A percentile compares a stretch with the other conserved stretches of the same genome.
Conservation (phyloP, 2,888 invertebrate species). For the Zootermopsis nevadensis region DNA sequence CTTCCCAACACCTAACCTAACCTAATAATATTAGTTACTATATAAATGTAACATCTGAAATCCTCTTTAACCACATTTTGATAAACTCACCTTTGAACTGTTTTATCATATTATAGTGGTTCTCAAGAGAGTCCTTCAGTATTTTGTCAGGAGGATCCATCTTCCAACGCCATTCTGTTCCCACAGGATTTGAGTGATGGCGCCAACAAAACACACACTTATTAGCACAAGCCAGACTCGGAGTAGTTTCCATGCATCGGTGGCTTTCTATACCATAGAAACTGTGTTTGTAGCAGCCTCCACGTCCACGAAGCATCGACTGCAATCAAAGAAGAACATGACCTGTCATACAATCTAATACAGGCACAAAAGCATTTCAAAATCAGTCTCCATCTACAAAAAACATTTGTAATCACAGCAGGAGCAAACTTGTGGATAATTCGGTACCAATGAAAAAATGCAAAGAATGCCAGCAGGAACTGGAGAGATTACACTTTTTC, state of each 20-base stretch:
- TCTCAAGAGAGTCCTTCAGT: constrained; percentile 65
- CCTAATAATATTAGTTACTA: too few relatives aligned
- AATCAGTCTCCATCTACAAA: too few relatives aligned
- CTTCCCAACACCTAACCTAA: too few relatives aligned
- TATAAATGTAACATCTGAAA: too few relatives aligned
- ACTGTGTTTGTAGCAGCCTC: constrained; percentile 71
- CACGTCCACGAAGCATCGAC: constrained; percentile 64
- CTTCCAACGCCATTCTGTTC: constrained; percentile 72
- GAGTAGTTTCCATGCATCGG: constrained; percentile 71
- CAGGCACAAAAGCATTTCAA: too few relatives aligned
- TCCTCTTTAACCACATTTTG: too few relatives aligned
- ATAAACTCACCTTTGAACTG: constrained; percentile 60
- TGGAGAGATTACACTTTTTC: too few relatives aligned
- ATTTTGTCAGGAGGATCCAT: constrained; percentile 67
- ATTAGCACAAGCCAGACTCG: constrained; percentile 70
- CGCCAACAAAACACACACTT: constrained; percentile 73
- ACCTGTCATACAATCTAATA: not conserved
- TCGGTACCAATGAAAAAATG: too few relatives aligned
- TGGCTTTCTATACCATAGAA: constrained; percentile 72
- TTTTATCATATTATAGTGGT: constrained; percentile 67
- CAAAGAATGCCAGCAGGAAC: too few relatives aligned
- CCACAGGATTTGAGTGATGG: constrained; percentile 66
- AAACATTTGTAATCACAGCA: too few relatives aligned
- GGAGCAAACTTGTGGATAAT: too few relatives aligned
- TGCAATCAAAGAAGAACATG: not conserved